phyloP scores from a whole-genome alignment of 2,113 vertebrate genomes.

The Toxotes jaculatrix region DNA sequence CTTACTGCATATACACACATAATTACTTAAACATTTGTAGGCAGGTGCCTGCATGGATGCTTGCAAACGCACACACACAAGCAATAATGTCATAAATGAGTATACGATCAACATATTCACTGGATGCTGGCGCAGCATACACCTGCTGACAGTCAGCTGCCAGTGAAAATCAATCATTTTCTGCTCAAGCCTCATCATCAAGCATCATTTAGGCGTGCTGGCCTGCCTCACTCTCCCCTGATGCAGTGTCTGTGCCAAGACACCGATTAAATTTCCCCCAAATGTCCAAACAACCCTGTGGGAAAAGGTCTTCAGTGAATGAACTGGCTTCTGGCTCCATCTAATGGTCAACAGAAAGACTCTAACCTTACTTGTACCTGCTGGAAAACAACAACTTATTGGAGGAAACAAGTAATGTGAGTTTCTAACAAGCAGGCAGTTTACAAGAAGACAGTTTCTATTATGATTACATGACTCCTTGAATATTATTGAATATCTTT shows the following conservation, averaged over 20 bases:
- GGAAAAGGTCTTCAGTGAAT: conserved; percentile 29
- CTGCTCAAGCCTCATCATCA: conserved; percentile 74
- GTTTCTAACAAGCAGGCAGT: accelerated
- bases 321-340: conserved; percentile 66
- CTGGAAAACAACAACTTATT: background rate
- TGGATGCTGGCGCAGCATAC: conserved; percentile 56
- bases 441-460: background rate
- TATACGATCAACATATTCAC: conserved; percentile 65
- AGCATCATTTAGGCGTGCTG: conserved; percentile 74
- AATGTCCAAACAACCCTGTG: conserved; percentile 46
- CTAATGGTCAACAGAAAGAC: conserved; percentile 61
- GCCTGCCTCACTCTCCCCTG: conserved; percentile 56
- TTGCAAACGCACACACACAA: conserved; percentile 40
- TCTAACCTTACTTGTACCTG: background rate
- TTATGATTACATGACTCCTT: background rate
- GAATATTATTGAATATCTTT: too few relatives aligned
- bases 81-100: conserved; percentile 51
- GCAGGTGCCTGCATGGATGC: conserved; percentile 43
- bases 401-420: background rate
- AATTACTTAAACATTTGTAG: conserved; percentile 60
- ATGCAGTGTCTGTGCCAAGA: conserved; percentile 60
- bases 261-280: conserved; percentile 62
- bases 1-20: conserved; percentile 48
- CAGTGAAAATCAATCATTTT: conserved; percentile 74
- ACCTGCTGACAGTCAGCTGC: conserved; percentile 76